These are phyloP conservation scores for Stomatorhinus ivindoensis DNA, from an alignment of 2,113 vertebrate genomes.

Conservation along the genomic window DNA sequence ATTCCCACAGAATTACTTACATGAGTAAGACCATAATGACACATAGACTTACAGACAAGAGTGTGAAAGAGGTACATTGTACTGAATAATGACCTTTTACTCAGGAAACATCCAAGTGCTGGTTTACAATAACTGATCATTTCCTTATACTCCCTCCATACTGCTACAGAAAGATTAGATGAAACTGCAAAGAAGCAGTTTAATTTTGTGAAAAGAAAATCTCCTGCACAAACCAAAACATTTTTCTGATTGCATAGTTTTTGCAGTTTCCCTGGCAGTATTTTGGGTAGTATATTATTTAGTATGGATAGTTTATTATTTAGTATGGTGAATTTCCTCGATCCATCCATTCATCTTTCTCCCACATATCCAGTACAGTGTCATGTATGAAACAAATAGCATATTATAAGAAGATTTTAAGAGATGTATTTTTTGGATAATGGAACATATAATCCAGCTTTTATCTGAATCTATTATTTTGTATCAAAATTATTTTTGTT, in stretches of 20 bases:
- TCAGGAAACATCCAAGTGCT: background rate
- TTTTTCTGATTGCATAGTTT: background rate
- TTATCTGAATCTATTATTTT: background rate
- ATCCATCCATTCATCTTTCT: background rate
- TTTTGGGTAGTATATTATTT: background rate
- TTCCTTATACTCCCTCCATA: background rate
- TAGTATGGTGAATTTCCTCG: background rate
- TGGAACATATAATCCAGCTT: background rate
- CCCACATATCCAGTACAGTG: background rate
- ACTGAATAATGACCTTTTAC: background rate
- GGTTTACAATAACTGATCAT: background rate
- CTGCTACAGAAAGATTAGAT: background rate
- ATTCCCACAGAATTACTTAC: background rate
- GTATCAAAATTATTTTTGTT: background rate
- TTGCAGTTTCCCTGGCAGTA: background rate
- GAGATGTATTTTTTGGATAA: background rate
- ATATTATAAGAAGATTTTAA: background rate
- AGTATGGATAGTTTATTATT: background rate
- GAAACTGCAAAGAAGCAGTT: background rate
- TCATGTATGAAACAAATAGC: background rate
- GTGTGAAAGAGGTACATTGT: background rate
- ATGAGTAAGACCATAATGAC: background rate
- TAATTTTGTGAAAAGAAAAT: background rate
- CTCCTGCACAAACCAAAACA: background rate
- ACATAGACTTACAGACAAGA: background rate